Evolutionary conservation across 2,113 vertebrate species (phyloP).

Genomic region (Myotis yumanensis): DNA sequence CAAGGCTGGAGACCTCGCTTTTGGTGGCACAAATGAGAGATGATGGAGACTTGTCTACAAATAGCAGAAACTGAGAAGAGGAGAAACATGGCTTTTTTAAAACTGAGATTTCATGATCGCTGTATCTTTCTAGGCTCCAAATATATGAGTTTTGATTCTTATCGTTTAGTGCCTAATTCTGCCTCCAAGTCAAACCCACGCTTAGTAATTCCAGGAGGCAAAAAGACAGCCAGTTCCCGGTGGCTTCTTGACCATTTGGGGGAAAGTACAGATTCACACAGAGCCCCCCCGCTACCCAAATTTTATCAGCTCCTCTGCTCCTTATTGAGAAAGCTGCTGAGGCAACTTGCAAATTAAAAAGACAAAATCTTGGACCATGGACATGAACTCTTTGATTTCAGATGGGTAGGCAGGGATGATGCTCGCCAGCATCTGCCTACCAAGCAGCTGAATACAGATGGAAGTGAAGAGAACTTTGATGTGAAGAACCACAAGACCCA

Average conservation of each 20-base stretch:
- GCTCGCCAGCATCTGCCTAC: background rate
- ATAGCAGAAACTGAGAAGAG: background rate
- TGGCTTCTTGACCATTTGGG: background rate
- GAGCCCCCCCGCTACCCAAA: background rate
- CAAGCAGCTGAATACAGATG: background rate
- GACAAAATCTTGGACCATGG: background rate
- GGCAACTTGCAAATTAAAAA: background rate
- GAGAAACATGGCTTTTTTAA: background rate
- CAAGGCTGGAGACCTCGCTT: background rate
- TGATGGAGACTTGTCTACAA: background rate
- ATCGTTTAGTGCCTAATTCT: background rate
- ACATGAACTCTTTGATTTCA: slow-evolving; percentile 24
- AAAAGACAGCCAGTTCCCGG: background rate
- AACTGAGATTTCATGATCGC: background rate
- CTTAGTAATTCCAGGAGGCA: background rate
- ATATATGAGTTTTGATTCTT: background rate
- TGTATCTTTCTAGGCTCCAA: background rate
- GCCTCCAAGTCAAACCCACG: background rate
- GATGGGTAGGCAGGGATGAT: background rate
- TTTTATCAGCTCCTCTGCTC: background rate
- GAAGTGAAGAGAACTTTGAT: background rate
- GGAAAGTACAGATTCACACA: background rate
- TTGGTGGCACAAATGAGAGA: background rate
- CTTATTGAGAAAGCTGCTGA: background rate
- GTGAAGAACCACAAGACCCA: background rate